phyloP scores from a whole-genome alignment of 2,797 vertebrate genomes.

The Basileuterus tristriatus region DNA sequence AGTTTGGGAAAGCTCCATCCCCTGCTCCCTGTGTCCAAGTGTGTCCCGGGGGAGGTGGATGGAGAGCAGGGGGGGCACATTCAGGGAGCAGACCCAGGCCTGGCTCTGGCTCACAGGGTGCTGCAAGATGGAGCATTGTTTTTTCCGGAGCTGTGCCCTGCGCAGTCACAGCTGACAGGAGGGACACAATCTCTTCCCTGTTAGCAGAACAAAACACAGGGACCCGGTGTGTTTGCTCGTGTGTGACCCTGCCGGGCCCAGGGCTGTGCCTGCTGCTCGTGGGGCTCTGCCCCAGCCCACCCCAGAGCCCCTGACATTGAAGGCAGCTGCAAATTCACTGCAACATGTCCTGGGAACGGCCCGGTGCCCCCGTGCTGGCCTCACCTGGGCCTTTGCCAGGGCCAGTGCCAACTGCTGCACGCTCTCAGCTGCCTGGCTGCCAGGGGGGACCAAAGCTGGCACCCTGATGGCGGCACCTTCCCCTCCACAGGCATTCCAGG shows the following conservation, averaged over 20 bases:
- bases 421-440: neutral
- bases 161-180: neutral
- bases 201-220: neutral
- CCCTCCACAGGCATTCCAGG: rapidly evolving
- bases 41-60: rapidly evolving
- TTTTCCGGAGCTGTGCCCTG: neutral
- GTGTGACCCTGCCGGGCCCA: neutral
- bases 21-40: neutral
- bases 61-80: neutral
- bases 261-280: neutral
- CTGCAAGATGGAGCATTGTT: constrained; percentile 21
- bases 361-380: neutral
- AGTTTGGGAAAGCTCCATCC: neutral
- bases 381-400: neutral
- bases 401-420: neutral
- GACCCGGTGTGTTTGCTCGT: neutral
- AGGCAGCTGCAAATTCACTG: neutral
- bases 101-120: neutral
- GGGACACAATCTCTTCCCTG: neutral
- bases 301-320: neutral
- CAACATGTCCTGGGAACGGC: neutral
- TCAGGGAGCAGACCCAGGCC: neutral
- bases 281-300: neutral
- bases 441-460: neutral
- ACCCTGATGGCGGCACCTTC: rapidly evolving